Evolutionary conservation across 2,113 vertebrate species (phyloP).

Genomic region (Hydrolagus affinis): DNA sequence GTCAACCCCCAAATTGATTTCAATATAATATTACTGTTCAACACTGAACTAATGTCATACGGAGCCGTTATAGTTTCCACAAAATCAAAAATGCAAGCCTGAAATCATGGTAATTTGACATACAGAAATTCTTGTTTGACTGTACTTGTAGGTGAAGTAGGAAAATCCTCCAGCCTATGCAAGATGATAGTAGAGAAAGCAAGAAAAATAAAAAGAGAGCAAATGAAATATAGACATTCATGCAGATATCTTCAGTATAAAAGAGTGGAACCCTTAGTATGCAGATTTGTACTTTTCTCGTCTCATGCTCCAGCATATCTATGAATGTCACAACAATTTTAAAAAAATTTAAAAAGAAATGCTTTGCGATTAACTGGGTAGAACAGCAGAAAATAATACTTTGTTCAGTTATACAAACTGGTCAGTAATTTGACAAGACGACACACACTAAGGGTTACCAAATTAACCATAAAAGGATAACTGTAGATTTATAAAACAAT

Average conservation of each 20-base stretch:
- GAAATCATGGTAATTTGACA: constrained; percentile 58
- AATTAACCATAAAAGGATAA: constrained; percentile 19
- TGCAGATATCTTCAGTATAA: constrained; percentile 47
- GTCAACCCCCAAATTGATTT: neutral
- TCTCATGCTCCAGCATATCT: neutral
- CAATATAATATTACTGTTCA: neutral
- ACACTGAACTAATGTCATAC: neutral
- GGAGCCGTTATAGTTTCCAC: neutral
- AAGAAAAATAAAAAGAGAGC: constrained; percentile 60
- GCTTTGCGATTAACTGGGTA: neutral
- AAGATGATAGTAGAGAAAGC: constrained; percentile 67
- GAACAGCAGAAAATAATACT: neutral
- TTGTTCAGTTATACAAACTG: neutral
- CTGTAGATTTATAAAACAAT: constrained; percentile 9
- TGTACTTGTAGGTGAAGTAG: constrained; percentile 98
- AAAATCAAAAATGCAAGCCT: constrained; percentile 50
- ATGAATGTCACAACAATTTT: neutral
- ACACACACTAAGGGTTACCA: constrained; percentile 23
- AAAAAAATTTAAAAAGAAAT: neutral
- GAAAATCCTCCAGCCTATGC: constrained; percentile 98
- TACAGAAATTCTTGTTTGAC: constrained; percentile 99
- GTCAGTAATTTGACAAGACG: neutral
- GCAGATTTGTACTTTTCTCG: neutral
- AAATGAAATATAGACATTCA: constrained; percentile 60
- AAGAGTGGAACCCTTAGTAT: constrained; percentile 48